Conservation (phyloP, 2,888 invertebrate genomes). For the Zelleria hepariella region DNA sequence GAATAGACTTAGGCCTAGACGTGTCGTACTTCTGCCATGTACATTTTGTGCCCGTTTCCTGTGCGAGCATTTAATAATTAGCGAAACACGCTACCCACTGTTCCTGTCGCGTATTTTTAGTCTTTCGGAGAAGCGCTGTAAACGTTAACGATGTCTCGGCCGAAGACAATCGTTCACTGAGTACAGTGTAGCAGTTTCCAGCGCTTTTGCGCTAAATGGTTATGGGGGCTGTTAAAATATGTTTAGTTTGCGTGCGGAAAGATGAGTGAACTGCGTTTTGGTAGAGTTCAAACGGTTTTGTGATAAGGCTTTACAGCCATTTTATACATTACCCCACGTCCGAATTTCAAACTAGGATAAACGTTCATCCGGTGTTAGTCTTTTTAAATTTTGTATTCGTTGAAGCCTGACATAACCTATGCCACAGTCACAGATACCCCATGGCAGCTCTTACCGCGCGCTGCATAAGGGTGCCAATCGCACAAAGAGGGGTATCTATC, state of each 20-base stretch:
- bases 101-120: slow-evolving; percentile 47
- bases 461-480: too few species aligned
- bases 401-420: too few species aligned
- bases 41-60: slow-evolving; percentile 32
- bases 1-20: too few species aligned
- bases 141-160: slow-evolving; percentile 45
- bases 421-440: too few species aligned
- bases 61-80: slow-evolving; percentile 55
- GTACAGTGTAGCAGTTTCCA: slow-evolving; percentile 31
- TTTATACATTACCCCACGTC: too few species aligned
- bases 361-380: too few species aligned
- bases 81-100: slow-evolving; percentile 43
- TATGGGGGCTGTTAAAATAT: slow-evolving; percentile 8
- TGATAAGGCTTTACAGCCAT: too few species aligned
- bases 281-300: not conserved
- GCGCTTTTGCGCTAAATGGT: slow-evolving; percentile 17
- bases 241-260: not conserved
- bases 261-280: not conserved
- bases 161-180: slow-evolving; percentile 53
- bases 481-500: too few species aligned
- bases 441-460: too few species aligned
- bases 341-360: too few species aligned
- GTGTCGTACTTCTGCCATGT: not conserved
- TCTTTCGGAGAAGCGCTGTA: slow-evolving; percentile 53
- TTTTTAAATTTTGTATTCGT: too few species aligned